Evolutionary conservation across 2,888 invertebrate genomes (phyloP), one percentile per base, ranked within the genome.

Genomic region (Mythimna pallens): DNA sequence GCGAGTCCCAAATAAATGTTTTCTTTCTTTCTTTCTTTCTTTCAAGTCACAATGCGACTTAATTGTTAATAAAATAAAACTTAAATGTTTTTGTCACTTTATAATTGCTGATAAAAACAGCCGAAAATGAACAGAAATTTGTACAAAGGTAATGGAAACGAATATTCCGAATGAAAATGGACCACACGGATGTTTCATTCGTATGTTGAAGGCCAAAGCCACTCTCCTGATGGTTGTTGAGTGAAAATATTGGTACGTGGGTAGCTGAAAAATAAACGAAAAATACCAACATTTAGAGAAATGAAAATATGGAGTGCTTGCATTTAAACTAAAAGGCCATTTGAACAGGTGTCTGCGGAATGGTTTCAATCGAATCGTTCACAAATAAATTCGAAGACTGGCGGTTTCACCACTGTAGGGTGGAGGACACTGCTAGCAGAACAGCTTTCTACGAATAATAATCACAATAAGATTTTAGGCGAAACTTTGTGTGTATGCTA

Each of bases 301-400:
- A 54, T 74, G 20, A 62, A 74, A 75, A 81, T 75, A 47, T 81
- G 14, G 17, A 76, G 68, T 40, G 52, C 47, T 73, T 62, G 74
- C 52, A 69, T 66, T 43, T 62, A 65, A 70, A 81, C 57, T 81
- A 58, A 77, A 77, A 70, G 70, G 25, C 65, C 52, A 70, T 65
- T 79, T 76, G 61, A 65, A 65, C 78, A 77, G 82, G 79, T 82
- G 78, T 76, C 57, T 61, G 47, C 10, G 30, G 25, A 76, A 70
- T 64, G 64, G 67, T 20, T 67, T 57, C 43, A 65, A 70, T 82
- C 82, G 67, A 79, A 79, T 70, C 54, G 65, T 47, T 70, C 57
- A 52, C 34, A 81, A 81, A 77, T 82, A 68, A 82, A 82, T 82
- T 82, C 12, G 40, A 47, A 14, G n/a, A 63, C 57, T 10, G 25